Evolutionary conservation across 2,888 invertebrate species (phyloP).

Genomic region (Acholoe squamosa): DNA sequence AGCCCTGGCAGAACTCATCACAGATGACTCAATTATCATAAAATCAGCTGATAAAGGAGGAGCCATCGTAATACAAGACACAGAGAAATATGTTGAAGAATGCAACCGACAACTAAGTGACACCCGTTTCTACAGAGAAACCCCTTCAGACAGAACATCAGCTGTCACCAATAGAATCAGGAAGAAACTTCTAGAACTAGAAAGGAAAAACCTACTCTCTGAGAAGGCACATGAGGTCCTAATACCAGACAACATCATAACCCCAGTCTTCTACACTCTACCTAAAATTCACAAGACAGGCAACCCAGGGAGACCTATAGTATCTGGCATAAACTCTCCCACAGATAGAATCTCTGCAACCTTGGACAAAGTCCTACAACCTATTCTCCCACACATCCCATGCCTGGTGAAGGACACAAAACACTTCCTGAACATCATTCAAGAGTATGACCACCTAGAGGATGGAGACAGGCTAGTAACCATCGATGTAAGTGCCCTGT

Average conservation of each 20-base stretch:
- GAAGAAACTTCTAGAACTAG: neutral
- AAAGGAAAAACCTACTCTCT: neutral
- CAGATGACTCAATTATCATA: neutral
- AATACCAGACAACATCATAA: neutral
- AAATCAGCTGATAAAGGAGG: slow-evolving; percentile 31
- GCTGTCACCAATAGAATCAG: neutral
- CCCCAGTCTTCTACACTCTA: slow-evolving; percentile 32
- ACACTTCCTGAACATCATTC: slow-evolving; percentile 1
- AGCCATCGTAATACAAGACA: neutral
- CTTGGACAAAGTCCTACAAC: slow-evolving; percentile 17
- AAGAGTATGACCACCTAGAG: neutral
- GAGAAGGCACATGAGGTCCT: neutral
- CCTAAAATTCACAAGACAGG: slow-evolving; percentile 31
- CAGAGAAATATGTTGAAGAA: too few relatives aligned
- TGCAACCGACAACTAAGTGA: neutral
- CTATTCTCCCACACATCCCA: neutral
- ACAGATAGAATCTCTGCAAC: too few relatives aligned
- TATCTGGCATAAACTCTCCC: too few relatives aligned
- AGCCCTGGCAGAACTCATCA: neutral
- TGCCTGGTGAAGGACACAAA: too few relatives aligned
- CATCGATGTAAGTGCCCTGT: too few relatives aligned
- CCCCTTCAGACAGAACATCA: neutral
- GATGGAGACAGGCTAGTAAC: neutral
- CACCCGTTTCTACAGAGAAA: neutral
- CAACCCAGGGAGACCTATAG: too few relatives aligned